These are phyloP conservation scores for Gastracanthus pulcherrimus DNA, from an alignment of 2,888 invertebrate species.

Conservation along the genomic window DNA sequence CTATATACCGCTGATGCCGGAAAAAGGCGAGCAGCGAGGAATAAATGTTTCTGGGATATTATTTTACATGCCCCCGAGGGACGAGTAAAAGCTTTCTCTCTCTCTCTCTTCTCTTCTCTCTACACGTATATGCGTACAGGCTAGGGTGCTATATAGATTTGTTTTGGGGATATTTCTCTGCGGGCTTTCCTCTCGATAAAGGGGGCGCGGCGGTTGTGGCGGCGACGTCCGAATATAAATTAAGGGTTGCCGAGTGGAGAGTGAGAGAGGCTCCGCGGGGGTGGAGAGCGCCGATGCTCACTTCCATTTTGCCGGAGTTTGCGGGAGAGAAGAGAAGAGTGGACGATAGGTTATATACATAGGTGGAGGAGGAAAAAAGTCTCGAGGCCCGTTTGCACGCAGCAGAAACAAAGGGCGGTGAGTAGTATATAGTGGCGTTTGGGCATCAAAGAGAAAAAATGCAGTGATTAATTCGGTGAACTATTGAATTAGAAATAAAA, in stretches of 20 bases:
- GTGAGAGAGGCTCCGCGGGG: constrained; percentile 48
- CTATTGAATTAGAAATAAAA: no score
- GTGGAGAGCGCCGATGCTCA: constrained; percentile 3
- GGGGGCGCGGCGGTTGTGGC: constrained; percentile 34
- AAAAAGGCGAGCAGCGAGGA: constrained; percentile 17
- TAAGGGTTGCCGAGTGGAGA: constrained; percentile 6
- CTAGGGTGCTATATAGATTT: constrained; percentile 11
- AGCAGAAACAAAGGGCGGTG: neutral
- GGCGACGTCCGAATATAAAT: constrained; percentile 49
- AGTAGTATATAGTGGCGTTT: neutral
- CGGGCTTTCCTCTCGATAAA: constrained; percentile 14
- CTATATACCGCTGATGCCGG: neutral
- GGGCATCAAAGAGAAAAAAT: constrained; percentile 1
- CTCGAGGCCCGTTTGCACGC: neutral
- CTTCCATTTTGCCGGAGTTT: constrained; percentile 7
- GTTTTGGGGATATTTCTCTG: constrained; percentile 30
- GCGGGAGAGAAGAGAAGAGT: neutral
- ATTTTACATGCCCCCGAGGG: constrained; percentile 70
- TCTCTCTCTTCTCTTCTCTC: neutral
- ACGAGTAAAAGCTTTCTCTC: constrained; percentile 38
- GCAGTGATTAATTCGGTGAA: neutral
- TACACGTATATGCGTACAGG: neutral
- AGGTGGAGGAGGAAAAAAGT: neutral
- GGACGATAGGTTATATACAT: no score
- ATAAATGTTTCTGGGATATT: constrained; percentile 65